These are phyloP conservation scores for Danio kyathit DNA, from an alignment of 2,797 vertebrate species.

Conservation along the genomic window DNA sequence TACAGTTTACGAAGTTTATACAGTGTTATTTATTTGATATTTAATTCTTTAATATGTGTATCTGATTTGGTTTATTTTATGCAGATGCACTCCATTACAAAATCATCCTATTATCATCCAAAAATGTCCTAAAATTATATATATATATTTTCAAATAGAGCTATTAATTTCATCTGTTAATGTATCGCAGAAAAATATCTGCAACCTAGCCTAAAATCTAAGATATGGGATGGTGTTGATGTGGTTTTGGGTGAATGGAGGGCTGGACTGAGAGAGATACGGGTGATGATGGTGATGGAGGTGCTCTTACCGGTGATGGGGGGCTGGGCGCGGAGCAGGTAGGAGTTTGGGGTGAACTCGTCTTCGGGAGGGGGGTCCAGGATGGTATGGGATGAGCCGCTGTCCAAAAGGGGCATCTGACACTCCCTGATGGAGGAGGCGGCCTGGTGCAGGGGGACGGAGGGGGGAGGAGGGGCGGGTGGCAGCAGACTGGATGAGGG, in stretches of 20 bases:
- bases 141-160: no score
- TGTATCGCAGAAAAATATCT: neutral
- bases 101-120: no score
- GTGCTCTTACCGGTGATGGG: slow-evolving; percentile 85
- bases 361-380: slow-evolving; percentile 90
- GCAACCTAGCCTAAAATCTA: neutral
- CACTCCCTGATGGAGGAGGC: slow-evolving; percentile 83
- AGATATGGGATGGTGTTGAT: neutral
- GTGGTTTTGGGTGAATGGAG: neutral
- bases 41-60: no score
- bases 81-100: no score
- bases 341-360: slow-evolving; percentile 90
- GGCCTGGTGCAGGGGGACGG: slow-evolving; percentile 86
- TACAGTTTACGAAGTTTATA: no score
- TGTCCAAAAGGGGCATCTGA: slow-evolving; percentile 93
- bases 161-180: no score
- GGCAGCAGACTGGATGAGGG: slow-evolving; percentile 90
- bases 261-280: neutral
- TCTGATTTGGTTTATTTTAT: no score
- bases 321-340: slow-evolving; percentile 86
- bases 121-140: no score
- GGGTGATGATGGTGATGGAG: neutral
- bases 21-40: no score
- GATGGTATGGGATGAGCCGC: slow-evolving; percentile 88
- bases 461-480: slow-evolving; percentile 89